Evolutionary conservation across 2,113 vertebrate species (phyloP).

Genomic region (Mystacornis crossleyi): DNA sequence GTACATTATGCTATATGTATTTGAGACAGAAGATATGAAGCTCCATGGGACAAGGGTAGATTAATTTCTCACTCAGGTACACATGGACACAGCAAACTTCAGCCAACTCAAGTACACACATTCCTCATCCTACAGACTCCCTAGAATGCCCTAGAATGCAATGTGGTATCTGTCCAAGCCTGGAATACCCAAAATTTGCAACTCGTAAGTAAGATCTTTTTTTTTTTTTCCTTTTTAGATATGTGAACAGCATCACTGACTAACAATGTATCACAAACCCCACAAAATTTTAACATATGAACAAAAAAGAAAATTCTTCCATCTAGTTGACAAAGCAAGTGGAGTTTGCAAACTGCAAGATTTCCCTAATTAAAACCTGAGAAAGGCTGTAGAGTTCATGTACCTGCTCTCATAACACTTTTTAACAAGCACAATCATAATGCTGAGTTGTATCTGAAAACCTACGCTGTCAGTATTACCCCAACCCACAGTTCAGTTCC

Average conservation of each 20-base stretch:
- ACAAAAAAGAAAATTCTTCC: not conserved
- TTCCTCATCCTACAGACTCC: not conserved
- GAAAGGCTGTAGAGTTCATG: not conserved
- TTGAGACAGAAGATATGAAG: not conserved
- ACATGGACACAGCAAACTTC: not conserved
- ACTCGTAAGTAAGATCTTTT: not conserved
- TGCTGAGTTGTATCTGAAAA: not conserved
- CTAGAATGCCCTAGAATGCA: not conserved
- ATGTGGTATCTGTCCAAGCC: not conserved
- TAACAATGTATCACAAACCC: not conserved
- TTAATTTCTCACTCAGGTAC: not conserved
- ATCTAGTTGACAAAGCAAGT: not conserved
- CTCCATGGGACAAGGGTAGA: not conserved
- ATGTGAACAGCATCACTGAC: not conserved
- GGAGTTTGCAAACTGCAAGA: not conserved
- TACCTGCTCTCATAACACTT: not conserved
- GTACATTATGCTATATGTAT: not conserved
- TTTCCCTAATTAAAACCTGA: not conserved
- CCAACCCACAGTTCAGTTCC: not conserved
- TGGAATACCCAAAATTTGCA: not conserved
- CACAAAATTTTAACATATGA: not conserved
- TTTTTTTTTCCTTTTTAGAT: not conserved
- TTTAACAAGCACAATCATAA: not conserved
- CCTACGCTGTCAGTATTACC: not conserved
- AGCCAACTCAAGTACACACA: not conserved